Conservation (phyloP, 1,140 invertebrate species). For the Apis mellifera region Amel_HAv3.1 CM009941.2:7724501-7725000, state of each 20-base stretch:
- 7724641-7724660: conserved; percentile 30
- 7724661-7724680: background rate
- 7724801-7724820: background rate
- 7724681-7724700: conserved; percentile 58
- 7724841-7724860: conserved; percentile 65
- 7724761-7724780: conserved; percentile 15
- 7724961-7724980: conserved; percentile 57
- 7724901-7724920: conserved; percentile 66
- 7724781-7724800: background rate
- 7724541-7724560: background rate
- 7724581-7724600: background rate
- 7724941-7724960: conserved; percentile 67
- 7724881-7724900: conserved; percentile 64
- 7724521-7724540: no score
- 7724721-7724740: conserved; percentile 49
- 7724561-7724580: conserved; percentile 19
- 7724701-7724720: conserved; percentile 63
- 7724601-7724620: conserved; percentile 18
- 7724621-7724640: conserved; percentile 43
- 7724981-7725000: conserved; percentile 38
- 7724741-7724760: conserved; percentile 65
- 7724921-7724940: conserved; percentile 58
- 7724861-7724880: conserved; percentile 69
- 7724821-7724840: conserved; percentile 47
- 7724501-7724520: no score